Evolutionary conservation across 2,797 vertebrate genomes (phyloP), one percentile per base, ranked within the genome.

Genomic region (Cossypha polioptera): DNA sequence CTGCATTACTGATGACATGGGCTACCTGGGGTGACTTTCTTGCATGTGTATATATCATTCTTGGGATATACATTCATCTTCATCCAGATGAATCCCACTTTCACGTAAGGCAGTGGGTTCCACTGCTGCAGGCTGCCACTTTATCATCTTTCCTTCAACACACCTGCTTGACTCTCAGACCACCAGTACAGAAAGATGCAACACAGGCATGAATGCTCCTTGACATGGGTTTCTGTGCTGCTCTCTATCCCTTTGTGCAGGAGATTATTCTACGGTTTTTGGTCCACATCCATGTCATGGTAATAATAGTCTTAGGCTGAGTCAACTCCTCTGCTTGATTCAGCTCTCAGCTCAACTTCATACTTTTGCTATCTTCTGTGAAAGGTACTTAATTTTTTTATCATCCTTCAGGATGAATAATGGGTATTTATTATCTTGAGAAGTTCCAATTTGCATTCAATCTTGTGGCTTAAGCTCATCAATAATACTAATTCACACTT

Each of bases 401-500:
- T 91, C 40, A 66, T 73, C 36, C 26, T 93, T 89, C 55, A 59
- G 69, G 43, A 79, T 82, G 43, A 94, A 87, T 85, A 94, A 77
- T 65, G n/a, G 7, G 9, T 71, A 90, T 89, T 91, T 85, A 76
- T 92, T 90, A 91, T 29, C 82, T 77, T 54, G 28, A 67, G 61
- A 75, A 57, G 12, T 58, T 80, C 53, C 90, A 24, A 80, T 90
- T 83, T 90, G 82, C 72, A 92, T 96, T 96, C 95, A 61, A 72
- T 80, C 61, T 88, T 68, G 61, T 15, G 63, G 65, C 28, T 94
- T 80, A 61, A 86, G 25, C 38, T 91, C 82, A 87, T 91, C 86
- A 93, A 85, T 93, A 89, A 84, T 62, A 91, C 21, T 89, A 92
- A 88, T 86, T 87, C 72, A 85, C 51, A 92, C 58, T 93, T 88